phyloP scores from a whole-genome alignment of 1,140 invertebrate species.

The Lepidurus arcticus region DNA sequence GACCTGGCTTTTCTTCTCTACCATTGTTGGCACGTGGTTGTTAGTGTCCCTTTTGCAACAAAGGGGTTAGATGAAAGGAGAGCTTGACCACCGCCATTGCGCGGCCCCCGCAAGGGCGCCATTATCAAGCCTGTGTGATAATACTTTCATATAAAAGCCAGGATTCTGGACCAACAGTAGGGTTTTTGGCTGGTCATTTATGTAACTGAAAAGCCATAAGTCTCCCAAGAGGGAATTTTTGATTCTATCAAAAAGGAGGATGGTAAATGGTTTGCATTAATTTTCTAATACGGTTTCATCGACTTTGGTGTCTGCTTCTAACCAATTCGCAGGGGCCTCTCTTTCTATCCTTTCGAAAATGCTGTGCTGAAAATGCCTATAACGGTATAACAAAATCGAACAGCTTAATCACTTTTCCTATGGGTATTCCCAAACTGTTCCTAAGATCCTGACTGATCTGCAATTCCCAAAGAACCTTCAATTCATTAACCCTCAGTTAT shows the following conservation, averaged over 20 bases:
- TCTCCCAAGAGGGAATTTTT: neutral
- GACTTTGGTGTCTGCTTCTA: neutral
- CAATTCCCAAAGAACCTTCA: neutral
- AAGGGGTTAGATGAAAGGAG: slow-evolving; percentile 17
- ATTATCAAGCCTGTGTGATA: slow-evolving; percentile 14
- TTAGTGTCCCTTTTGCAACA: slow-evolving; percentile 17
- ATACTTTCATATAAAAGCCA: slow-evolving; percentile 4
- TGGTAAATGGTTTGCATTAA: slow-evolving; percentile 8
- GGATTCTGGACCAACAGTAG: neutral
- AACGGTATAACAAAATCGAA: neutral
- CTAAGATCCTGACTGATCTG: neutral
- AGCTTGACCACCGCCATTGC: neutral
- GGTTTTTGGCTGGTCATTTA: slow-evolving; percentile 2
- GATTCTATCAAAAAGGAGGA: neutral
- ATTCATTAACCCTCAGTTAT: neutral
- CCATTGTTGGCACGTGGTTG: slow-evolving; percentile 17
- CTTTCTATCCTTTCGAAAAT: neutral
- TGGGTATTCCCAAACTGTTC: neutral
- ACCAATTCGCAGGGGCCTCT: neutral
- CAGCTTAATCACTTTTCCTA: neutral
- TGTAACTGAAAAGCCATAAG: neutral
- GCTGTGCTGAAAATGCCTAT: neutral
- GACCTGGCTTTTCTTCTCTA: neutral
- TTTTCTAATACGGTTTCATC: neutral
- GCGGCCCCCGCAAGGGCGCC: neutral